Evolutionary conservation across 1,140 invertebrate species (phyloP).

Genomic region (Hetaerina americana): DNA sequence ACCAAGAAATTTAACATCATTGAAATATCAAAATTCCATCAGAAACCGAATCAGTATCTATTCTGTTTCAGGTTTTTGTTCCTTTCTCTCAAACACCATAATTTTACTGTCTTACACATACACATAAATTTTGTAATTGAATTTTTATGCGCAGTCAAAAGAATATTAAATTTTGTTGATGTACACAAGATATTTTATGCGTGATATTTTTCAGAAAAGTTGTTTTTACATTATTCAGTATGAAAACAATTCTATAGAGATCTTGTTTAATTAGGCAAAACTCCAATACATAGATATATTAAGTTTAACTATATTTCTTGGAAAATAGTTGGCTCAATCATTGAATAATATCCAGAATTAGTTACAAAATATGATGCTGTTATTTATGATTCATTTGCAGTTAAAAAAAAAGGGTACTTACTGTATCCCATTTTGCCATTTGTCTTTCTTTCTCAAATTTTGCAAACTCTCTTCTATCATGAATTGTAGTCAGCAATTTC

Average conservation of each 20-base stretch:
- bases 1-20: background rate
- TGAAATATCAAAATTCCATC: background rate
- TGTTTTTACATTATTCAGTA: background rate
- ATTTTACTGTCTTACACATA: no score
- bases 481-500: conserved; percentile 92
- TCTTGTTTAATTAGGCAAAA: background rate
- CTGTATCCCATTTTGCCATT: conserved; percentile 91
- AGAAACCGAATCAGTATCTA: no score
- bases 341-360: background rate
- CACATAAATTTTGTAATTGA: no score
- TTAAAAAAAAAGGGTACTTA: conserved; percentile 32
- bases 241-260: background rate
- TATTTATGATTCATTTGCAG: conserved; percentile 9
- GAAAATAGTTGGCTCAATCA: background rate
- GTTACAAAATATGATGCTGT: background rate
- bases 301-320: background rate
- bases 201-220: no score
- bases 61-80: no score
- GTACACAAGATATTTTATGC: no score
- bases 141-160: no score
- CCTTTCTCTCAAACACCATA: no score
- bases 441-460: conserved; percentile 92
- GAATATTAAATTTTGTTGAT: no score
- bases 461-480: conserved; percentile 91
- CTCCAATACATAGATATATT: background rate